phyloP scores from a whole-genome alignment of 2,888 invertebrate genomes.

The Sinopyrophorus schimmeli region DNA sequence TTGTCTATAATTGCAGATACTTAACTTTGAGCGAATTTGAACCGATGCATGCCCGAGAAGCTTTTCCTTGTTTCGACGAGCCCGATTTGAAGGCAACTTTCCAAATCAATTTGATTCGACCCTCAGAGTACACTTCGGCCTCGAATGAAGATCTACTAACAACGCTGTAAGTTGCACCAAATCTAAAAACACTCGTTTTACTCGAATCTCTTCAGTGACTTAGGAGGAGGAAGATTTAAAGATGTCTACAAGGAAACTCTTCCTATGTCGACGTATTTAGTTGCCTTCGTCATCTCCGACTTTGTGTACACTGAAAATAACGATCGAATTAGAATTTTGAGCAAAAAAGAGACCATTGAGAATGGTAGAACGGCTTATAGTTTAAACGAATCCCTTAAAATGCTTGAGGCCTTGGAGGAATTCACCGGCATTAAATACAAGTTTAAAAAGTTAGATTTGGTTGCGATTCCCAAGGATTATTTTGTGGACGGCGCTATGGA shows the following conservation, averaged over 20 bases:
- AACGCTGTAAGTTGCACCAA: conserved; percentile 13
- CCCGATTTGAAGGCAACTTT: conserved; percentile 51
- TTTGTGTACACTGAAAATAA: conserved; percentile 63
- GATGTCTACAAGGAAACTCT: conserved; percentile 77
- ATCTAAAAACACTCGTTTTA: not conserved
- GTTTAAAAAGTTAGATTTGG: conserved; percentile 69
- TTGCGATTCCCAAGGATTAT: conserved; percentile 72
- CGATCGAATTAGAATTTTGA: conserved; percentile 69
- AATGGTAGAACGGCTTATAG: conserved; percentile 58
- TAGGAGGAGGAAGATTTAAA: conserved; percentile 7
- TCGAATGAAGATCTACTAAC: conserved; percentile 11
- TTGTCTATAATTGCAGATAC: not conserved
- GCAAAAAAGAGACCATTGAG: conserved; percentile 68
- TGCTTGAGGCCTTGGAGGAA: conserved; percentile 57
- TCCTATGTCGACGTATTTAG: conserved; percentile 87
- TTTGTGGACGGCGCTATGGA: conserved; percentile 89
- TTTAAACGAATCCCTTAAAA: conserved; percentile 52
- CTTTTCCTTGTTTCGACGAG: conserved; percentile 77
- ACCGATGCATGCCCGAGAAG: conserved; percentile 60
- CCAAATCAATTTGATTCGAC: conserved; percentile 49
- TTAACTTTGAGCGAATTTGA: conserved; percentile 5
- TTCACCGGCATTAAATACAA: conserved; percentile 61
- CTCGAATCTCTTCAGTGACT: conserved; percentile 5
- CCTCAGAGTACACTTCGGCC: conserved; percentile 2
- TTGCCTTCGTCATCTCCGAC: conserved; percentile 84